Percentiles rank a stretch among this genome's conserved stretches.
Evolutionary conservation across 2,113 vertebrate species (phyloP).

Genomic region (Gnathonemus echidnorhynchus): DNA sequence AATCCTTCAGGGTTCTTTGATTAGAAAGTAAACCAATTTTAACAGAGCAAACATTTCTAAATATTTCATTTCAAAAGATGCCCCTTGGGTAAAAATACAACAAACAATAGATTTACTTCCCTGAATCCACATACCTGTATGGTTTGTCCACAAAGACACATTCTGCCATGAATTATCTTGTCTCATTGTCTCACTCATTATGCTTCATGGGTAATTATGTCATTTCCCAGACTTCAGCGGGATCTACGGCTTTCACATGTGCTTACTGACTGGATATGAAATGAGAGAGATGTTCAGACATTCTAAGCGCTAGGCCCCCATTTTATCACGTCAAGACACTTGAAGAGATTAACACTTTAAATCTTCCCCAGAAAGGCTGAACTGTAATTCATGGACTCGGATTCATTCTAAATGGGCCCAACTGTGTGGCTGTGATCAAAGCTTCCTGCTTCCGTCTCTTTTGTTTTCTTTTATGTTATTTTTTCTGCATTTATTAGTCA

Average conservation of each 20-base stretch:
- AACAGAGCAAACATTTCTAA: not conserved
- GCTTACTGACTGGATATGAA: not conserved
- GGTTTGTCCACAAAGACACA: not conserved
- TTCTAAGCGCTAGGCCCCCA: not conserved
- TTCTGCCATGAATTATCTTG: not conserved
- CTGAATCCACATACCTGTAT: not conserved
- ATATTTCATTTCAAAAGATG: not conserved
- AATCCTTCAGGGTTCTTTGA: not conserved
- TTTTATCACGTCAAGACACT: not conserved
- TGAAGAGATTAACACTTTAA: not conserved
- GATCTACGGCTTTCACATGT: not conserved
- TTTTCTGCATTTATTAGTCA: not conserved
- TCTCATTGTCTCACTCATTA: not conserved
- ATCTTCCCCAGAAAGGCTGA: not conserved
- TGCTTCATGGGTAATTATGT: not conserved
- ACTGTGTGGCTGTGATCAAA: not conserved
- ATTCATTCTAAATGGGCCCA: not conserved
- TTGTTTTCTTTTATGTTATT: not conserved
- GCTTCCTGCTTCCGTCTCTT: not conserved
- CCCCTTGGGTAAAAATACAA: not conserved
- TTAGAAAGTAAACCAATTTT: conserved; percentile 1
- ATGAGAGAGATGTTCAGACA: not conserved
- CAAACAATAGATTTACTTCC: not conserved
- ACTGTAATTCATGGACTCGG: not conserved
- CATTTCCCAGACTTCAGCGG: not conserved